Percentiles rank a stretch among this genome's conserved stretches.
Conservation (phyloP, 1,140 invertebrate genomes). For the Zelostemma sp. region DNA sequence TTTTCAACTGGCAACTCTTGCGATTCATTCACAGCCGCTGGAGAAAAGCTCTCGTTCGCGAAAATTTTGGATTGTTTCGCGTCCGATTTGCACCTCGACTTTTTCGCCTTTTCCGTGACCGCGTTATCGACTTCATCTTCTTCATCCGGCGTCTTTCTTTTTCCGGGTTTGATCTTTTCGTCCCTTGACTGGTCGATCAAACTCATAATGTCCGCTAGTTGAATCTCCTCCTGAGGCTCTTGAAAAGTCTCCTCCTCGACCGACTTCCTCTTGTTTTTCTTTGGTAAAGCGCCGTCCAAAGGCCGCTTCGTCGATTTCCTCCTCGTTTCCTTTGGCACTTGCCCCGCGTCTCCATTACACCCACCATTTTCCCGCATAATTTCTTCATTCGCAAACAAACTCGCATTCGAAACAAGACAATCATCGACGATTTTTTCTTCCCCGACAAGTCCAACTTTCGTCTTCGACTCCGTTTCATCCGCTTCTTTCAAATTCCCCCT, state of each 20-base stretch:
- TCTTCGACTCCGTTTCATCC: neutral
- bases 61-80: neutral
- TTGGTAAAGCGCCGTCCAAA: slow-evolving; percentile 11
- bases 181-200: slow-evolving; percentile 18
- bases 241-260: slow-evolving; percentile 11
- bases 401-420: too few relatives aligned
- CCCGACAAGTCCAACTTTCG: neutral
- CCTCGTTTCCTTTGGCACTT: neutral
- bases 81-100: neutral
- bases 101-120: neutral
- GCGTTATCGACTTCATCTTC: slow-evolving; percentile 7
- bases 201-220: slow-evolving; percentile 31
- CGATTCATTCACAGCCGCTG: neutral
- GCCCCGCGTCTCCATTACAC: too few relatives aligned
- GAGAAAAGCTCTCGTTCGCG: too few relatives aligned
- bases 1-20: slow-evolving; percentile 12
- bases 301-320: slow-evolving; percentile 21
- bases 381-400: too few relatives aligned
- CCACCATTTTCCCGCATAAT: too few relatives aligned
- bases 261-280: slow-evolving; percentile 13
- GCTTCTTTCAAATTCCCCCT: neutral
- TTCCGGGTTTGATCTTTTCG: slow-evolving; percentile 23
- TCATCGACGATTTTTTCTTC: too few relatives aligned
- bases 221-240: slow-evolving; percentile 17
- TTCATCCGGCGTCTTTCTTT: slow-evolving; percentile 43